Percentiles rank a stretch among this genome's conserved stretches.
Evolutionary conservation across 1,140 invertebrate species (phyloP).

Genomic region (Orussus abietinus): DNA sequence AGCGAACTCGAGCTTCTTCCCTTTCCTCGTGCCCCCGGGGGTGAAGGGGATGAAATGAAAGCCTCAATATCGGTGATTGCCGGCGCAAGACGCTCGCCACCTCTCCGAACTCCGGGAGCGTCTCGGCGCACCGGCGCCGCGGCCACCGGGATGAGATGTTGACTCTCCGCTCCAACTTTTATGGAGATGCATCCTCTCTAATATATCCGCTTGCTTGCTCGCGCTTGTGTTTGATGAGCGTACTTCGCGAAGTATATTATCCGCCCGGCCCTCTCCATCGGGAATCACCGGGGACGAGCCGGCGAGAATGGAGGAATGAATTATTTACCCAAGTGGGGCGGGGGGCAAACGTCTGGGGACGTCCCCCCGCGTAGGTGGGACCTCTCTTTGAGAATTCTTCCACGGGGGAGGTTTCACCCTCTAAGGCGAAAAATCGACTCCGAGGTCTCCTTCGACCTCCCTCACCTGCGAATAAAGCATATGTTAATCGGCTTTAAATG

Average conservation of each 20-base stretch:
- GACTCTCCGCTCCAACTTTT: conserved; percentile 52
- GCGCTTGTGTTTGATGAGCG: conserved; percentile 54
- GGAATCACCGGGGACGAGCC: conserved; percentile 41
- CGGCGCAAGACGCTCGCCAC: conserved; percentile 45
- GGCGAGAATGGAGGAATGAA: conserved; percentile 22
- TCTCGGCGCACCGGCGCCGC: no score
- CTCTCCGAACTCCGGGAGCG: conserved; percentile 21
- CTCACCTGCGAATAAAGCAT: no score
- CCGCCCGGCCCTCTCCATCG: no score
- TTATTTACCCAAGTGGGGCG: no score
- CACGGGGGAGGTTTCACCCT: no score
- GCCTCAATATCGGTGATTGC: conserved; percentile 55
- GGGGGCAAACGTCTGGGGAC: no score
- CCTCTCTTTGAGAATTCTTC: no score
- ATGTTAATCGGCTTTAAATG: no score
- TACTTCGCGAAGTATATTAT: conserved; percentile 53
- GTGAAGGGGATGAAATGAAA: conserved; percentile 53
- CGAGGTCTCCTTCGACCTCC: no score
- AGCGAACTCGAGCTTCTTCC: conserved; percentile 10
- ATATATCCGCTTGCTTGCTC: conserved; percentile 53
- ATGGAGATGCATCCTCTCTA: conserved; percentile 54
- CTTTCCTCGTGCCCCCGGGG: not conserved
- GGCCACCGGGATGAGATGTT: conserved; percentile 37
- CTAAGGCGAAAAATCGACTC: no score
- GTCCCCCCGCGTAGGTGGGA: no score